phyloP scores from a whole-genome alignment of 1,140 invertebrate species.

The Ladona fulva region DNA sequence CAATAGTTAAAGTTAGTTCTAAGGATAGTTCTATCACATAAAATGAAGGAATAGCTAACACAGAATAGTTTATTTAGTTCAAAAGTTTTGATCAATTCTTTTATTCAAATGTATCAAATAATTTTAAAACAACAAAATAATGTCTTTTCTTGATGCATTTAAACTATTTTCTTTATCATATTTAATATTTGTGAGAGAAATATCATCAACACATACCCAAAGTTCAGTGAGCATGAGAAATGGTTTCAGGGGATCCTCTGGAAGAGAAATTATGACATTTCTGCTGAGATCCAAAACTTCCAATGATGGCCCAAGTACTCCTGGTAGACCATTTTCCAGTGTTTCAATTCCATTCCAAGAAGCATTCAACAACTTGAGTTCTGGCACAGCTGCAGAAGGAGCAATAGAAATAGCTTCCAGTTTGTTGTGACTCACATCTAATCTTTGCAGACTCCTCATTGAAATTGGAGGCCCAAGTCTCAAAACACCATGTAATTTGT shows the following conservation, averaged over 20 bases:
- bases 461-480: slow-evolving; percentile 48
- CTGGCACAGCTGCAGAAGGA: slow-evolving; percentile 66
- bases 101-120: too few relatives aligned
- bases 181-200: too few relatives aligned
- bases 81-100: too few relatives aligned
- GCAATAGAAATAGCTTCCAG: slow-evolving; percentile 49
- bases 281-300: slow-evolving; percentile 35
- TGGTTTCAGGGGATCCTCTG: slow-evolving; percentile 47
- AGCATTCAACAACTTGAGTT: slow-evolving; percentile 42
- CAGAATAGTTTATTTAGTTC: too few relatives aligned
- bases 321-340: slow-evolving; percentile 14
- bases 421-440: slow-evolving; percentile 71
- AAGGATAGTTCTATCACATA: too few relatives aligned
- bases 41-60: too few relatives aligned
- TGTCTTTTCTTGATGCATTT: too few relatives aligned
- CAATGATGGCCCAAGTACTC: slow-evolving; percentile 23
- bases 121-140: too few relatives aligned
- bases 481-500: slow-evolving; percentile 47
- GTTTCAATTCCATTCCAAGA: slow-evolving; percentile 20
- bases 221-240: slow-evolving; percentile 79
- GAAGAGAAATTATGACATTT: slow-evolving; percentile 62
- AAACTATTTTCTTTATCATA: too few relatives aligned
- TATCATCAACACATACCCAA: slow-evolving; percentile 39
- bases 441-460: slow-evolving; percentile 55
- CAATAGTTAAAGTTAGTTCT: too few relatives aligned